Percentiles rank a stretch among this genome's conserved stretches.
Evolutionary conservation across 2,797 vertebrate genomes (phyloP).

Genomic region (Champsocephalus gunnari): DNA sequence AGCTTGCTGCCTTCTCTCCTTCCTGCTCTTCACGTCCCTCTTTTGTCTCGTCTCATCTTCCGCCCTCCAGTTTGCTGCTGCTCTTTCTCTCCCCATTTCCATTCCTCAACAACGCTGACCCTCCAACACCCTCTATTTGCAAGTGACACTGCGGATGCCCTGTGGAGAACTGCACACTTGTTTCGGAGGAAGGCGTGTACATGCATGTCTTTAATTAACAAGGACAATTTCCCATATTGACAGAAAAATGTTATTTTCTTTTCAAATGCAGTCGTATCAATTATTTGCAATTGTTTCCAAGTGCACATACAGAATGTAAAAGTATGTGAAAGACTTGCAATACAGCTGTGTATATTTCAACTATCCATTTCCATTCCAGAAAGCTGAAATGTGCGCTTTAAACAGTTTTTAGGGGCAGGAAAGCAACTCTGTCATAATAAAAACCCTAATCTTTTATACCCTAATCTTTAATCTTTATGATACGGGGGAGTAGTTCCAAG

Average conservation of each 20-base stretch:
- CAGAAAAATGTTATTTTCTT: not conserved
- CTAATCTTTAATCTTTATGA: no score
- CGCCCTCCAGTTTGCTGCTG: constrained; percentile 5
- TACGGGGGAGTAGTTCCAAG: no score
- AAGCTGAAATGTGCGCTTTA: not conserved
- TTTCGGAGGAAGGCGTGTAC: not conserved
- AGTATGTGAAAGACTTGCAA: not conserved
- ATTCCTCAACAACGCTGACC: constrained; percentile 11
- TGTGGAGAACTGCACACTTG: constrained; percentile 2
- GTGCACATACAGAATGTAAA: not conserved
- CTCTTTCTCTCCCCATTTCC: constrained; percentile 26
- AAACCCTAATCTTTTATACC: no score
- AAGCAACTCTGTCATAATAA: not conserved
- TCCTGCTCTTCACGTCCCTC: not conserved
- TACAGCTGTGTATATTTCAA: not conserved
- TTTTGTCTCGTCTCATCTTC: not conserved
- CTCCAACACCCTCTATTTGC: constrained; percentile 39
- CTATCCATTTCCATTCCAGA: not conserved
- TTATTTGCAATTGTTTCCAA: constrained; percentile 1
- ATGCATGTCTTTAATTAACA: not conserved
- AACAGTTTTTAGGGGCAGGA: not conserved
- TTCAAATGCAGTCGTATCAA: not conserved
- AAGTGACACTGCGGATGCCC: constrained; percentile 28
- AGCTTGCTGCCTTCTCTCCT: no score
- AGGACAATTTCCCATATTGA: not conserved